Conservation (phyloP, 2,888 invertebrate species). For the Microplitis manilae region DNA sequence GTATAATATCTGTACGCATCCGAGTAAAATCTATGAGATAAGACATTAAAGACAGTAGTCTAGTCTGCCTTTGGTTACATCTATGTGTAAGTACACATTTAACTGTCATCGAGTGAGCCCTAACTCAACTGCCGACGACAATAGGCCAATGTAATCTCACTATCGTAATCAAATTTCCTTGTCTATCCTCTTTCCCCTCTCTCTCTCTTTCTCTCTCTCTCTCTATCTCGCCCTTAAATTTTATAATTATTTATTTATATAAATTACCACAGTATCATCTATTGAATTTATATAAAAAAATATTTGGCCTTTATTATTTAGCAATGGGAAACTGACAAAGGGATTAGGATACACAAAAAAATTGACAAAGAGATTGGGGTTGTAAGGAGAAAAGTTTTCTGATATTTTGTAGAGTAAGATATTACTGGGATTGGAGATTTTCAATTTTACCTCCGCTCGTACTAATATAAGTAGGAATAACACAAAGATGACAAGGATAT, state of each 20-base stretch:
- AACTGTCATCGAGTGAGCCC: constrained; percentile 64
- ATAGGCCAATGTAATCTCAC: constrained; percentile 45
- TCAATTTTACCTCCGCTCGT: constrained; percentile 56
- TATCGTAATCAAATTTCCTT: background rate
- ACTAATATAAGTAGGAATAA: constrained; percentile 58
- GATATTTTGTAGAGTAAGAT: constrained; percentile 41
- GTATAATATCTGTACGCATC: constrained; percentile 36
- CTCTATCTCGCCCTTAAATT: background rate
- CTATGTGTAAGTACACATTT: constrained; percentile 39
- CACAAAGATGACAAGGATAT: constrained; percentile 66
- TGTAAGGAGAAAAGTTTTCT: background rate
- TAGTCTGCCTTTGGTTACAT: background rate
- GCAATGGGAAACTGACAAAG: constrained; percentile 11
- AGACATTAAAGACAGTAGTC: constrained; percentile 49
- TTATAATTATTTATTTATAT: background rate
- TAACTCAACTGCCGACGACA: constrained; percentile 65
- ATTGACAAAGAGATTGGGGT: constrained; percentile 16
- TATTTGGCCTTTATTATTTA: background rate
- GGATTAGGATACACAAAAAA: background rate
- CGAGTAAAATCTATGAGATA: constrained; percentile 65
- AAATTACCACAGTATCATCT: no score
- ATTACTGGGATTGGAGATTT: constrained; percentile 56
- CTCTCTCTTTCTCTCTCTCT: background rate
- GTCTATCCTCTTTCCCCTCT: background rate
- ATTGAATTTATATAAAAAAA: background rate